Evolutionary conservation across 1,140 invertebrate species (phyloP).

Genomic region (Ceratina australensis): DNA sequence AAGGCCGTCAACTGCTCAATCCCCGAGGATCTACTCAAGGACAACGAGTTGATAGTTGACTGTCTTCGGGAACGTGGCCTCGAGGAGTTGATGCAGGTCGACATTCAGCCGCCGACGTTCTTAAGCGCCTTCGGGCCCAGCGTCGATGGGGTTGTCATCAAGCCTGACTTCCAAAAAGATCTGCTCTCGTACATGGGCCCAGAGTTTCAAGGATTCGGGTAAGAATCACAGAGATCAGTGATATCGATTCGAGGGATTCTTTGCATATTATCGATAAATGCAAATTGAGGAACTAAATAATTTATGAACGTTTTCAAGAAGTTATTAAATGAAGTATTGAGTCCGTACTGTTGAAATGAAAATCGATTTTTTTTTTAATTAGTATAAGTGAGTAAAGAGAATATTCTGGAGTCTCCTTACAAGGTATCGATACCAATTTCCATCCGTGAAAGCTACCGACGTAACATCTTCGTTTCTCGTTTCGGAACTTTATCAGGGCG

Average conservation of each 20-base stretch:
- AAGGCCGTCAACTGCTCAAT: conserved; percentile 92
- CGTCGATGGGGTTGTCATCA: conserved; percentile 92
- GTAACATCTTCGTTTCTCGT: conserved; percentile 15
- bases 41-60: conserved; percentile 90
- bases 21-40: conserved; percentile 87
- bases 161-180: conserved; percentile 88
- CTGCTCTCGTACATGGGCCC: conserved; percentile 85
- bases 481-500: conserved; percentile 13
- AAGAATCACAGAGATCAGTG: conserved; percentile 58
- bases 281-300: too few species aligned
- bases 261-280: too few species aligned
- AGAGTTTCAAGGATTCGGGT: conserved; percentile 84
- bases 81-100: conserved; percentile 87
- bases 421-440: not conserved
- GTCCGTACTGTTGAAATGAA: too few species aligned
- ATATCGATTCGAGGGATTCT: too few species aligned
- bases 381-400: too few species aligned
- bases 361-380: too few species aligned
- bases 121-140: conserved; percentile 91
- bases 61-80: conserved; percentile 89
- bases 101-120: conserved; percentile 91
- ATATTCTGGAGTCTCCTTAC: not conserved
- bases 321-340: too few species aligned
- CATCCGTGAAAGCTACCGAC: not conserved
- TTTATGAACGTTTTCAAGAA: not conserved